Base-by-base conservation (phyloP, 2,113 vertebrate species). In the Periophthalmodon schlosseri region DNA sequence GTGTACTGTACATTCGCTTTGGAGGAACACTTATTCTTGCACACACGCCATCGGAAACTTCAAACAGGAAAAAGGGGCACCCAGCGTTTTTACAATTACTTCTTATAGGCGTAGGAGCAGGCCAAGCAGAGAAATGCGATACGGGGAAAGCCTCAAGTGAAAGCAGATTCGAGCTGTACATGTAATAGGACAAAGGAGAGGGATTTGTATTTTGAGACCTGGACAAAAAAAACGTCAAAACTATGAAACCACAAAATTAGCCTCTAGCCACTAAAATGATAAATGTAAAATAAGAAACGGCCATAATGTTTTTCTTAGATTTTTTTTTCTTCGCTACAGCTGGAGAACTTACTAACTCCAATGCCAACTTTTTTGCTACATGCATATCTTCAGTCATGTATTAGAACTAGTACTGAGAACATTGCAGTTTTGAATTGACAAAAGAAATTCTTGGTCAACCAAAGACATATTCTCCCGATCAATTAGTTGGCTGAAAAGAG, bases 151-250 rank as follows among this genome's bases (percentile, higher is more conserved):
- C 16, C 63, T 18, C 80, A 47, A 57, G 44, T 77, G 47, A 86
- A 82, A 83, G 36, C 52, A 81, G 75, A 77, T 64, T 67, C 60
- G 73, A 74, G 8, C 78, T 81, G 79, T 47, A 50, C 60, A 72
- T 68, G 20, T 14, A 16, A 47, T 33, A 34, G 50, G 24, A 78
- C 68, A 73, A 75, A 76, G 69, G 65, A 79, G 34, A 36, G n/a
- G 54, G 78, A 28, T 71, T 44, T n/a, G 18, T 44, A 18, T 65
- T 21, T 11, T 39, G 63, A 39, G 18, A 34, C 34, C 10, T 5
- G 18, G 34, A 65, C 63, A 65, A 65, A 60, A 39, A 18, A 9
- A 13, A 34, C 44, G 63, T 65, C 63, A 65, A n/a, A 39, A 12
- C 34, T 11, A 13, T 4, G 20, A 21, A 44, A 65, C 63, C 63